Conservation (phyloP, 2,113 vertebrate species). For the Conger conger region DNA sequence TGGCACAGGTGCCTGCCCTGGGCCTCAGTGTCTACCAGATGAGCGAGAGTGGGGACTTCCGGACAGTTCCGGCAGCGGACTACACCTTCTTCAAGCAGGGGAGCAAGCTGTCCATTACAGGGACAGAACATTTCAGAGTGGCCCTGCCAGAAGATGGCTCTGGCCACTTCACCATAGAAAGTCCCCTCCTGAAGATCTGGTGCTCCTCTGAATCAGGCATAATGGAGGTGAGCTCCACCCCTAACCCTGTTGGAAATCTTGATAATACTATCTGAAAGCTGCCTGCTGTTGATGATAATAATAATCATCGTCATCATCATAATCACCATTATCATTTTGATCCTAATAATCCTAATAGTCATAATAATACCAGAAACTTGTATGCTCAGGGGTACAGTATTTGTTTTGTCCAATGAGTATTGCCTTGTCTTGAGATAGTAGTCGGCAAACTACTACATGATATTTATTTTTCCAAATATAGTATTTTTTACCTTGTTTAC, state of each 20-base stretch:
- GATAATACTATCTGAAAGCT: too few species aligned
- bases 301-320: neutral
- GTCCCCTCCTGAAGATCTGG: constrained; percentile 75
- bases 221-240: constrained; percentile 74
- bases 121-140: constrained; percentile 71
- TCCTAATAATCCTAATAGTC: too few species aligned
- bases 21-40: constrained; percentile 79
- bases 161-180: constrained; percentile 74
- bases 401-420: neutral
- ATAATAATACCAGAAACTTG: too few species aligned
- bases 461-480: neutral
- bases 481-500: neutral
- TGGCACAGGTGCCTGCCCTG: constrained; percentile 77
- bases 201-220: constrained; percentile 76
- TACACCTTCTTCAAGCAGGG: constrained; percentile 68
- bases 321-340: too few species aligned
- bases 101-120: constrained; percentile 36
- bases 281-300: neutral
- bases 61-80: constrained; percentile 61
- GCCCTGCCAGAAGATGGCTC: constrained; percentile 53
- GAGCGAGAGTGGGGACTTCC: constrained; percentile 57
- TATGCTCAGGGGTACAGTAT: neutral
- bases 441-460: neutral
- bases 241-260: neutral
- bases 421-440: neutral